A percentile compares a stretch with the other conserved stretches of the same genome.
Evolutionary conservation across 2,113 vertebrate species (phyloP).

Genomic region (Astur gentilis): DNA sequence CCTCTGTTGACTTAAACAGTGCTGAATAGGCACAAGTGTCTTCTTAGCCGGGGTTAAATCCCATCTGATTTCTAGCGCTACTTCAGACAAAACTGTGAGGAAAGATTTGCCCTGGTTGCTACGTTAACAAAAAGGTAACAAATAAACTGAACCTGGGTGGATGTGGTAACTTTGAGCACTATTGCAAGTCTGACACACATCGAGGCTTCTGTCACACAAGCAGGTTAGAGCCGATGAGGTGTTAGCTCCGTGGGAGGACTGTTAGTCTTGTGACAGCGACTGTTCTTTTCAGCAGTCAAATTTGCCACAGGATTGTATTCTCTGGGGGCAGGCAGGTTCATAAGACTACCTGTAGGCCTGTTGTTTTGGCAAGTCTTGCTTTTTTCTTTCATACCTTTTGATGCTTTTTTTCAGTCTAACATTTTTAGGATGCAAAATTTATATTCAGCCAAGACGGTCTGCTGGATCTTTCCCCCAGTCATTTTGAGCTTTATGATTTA

Average conservation of each 20-base stretch:
- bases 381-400: neutral
- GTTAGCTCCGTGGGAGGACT: neutral
- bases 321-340: neutral
- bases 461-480: neutral
- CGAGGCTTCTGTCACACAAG: neutral
- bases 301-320: rapidly evolving
- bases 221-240: rapidly evolving
- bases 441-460: neutral
- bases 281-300: neutral
- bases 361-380: neutral
- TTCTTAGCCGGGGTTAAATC: neutral
- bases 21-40: neutral
- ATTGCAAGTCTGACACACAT: neutral
- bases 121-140: neutral
- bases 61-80: neutral
- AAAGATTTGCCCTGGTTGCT: neutral
- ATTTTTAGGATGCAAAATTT: neutral
- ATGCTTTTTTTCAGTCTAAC: neutral
- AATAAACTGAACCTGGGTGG: neutral
- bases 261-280: rapidly evolving
- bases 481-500: neutral
- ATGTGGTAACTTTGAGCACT: neutral
- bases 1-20: neutral
- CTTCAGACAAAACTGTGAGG: neutral
- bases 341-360: neutral